Base-by-base conservation (phyloP, 1,140 invertebrate genomes). In the Heliconius congener region DNA sequence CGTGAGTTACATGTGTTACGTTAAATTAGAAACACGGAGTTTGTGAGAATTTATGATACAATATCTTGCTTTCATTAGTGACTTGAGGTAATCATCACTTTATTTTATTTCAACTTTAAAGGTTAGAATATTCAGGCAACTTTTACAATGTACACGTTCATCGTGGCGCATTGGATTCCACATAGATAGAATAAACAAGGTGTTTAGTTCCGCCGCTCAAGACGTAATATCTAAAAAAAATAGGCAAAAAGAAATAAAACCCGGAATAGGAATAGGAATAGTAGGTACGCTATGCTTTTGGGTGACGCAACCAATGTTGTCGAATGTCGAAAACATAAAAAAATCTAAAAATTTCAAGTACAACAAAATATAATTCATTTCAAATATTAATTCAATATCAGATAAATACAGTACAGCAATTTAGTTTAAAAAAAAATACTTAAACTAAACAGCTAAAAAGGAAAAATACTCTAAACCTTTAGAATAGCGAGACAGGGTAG, bases 1-100 rank as follows among this genome's bases (percentile, higher is more conserved):
- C 55, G 71, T 37, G 60, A 66, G 60, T 66, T 30, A 66, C 60
- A 30, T n/a, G 19, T 52, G 74, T 74, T 71, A 77, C 74, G 74
- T 77, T 76, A 76, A 76, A 76, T 76, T 76, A 60, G 37, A 76
- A 70, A 76, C 60, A 30, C 55, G 39, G 71, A 55, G 34, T 57
- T 60, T 27, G 55, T 78, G 70, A 78, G 27, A 27, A 73, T 66
- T 30, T 66, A 66, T 66, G 60, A 66, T 30, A 66, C 60, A 66
- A 66, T 66, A 66, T 18, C 11, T 30, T 66, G 60, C 27, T 30
- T 66, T 66, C 60, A 66, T 66, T 16, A 66, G 60, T 66, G 23
- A 66, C 4, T 27, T 18, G 13, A 66, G 13, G 60, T 66, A 30
- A 66, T 66, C 23, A 66, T 66, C 60, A 4, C 1, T 66, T 66